Evolutionary conservation across 2,797 vertebrate genomes (phyloP), one percentile per base, ranked within the genome.

Genomic region (Synanceia verrucosa): DNA sequence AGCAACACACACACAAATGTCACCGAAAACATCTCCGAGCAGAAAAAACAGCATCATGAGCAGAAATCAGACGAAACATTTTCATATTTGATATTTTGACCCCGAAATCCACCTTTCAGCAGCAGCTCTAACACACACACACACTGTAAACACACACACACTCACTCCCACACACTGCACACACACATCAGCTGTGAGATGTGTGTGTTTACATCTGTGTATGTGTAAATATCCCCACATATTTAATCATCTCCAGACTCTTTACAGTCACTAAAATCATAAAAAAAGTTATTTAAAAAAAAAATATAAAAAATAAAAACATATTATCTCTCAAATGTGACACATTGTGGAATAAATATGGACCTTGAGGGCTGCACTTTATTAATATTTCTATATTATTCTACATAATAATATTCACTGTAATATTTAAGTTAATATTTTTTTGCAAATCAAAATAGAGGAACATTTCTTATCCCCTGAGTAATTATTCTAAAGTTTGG

Each of bases 61-160:
- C 1, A 24, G 8, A 16, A 53, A n/a, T n/a, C n/a, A n/a, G 19
- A 50, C 39, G 67, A 63, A 80, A 39, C 19, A 28, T 50, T 61
- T 68, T 77, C 29, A 63, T 60, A 21, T 73, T 74, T 75, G 41
- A 81, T 56, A 68, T 56, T 82, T 52, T 70, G 65, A 61, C 53
- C 65, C 65, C 64, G 78, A 73, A 84, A 66, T 56, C 43, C 58
- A 48, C 46, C 34, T 43, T 28, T 60, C 55, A 74, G 41, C 36
- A 77, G 66, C 63, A 69, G 36, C 47, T 50, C 52, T 16, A 48
- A 14, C 65, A 67, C n/a, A n/a, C n/a, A n/a, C n/a, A 50, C 65
- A 39, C 18, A 47, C 60, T 81, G 41, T 70, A 52, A 51, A 73
- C 70, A 46, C 48, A 71, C 48, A 72, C 55, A 72, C 63, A 53